phyloP scores from a whole-genome alignment of 2,113 vertebrate genomes.

The Zapus hudsonius region DNA sequence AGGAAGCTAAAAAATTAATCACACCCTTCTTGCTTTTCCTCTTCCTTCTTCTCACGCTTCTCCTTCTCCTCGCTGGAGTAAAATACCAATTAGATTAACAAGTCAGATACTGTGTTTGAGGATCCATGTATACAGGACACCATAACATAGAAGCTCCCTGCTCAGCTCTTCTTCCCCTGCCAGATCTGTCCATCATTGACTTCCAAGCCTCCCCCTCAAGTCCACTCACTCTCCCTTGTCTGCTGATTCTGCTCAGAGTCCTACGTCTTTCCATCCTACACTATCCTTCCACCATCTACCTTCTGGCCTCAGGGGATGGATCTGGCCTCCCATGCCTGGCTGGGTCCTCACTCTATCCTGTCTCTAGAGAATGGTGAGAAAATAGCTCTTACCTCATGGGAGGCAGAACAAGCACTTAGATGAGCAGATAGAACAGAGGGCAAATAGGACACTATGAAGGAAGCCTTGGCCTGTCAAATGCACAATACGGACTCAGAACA shows the following conservation, averaged over 20 bases:
- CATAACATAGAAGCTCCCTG: accelerated
- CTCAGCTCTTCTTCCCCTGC: background rate
- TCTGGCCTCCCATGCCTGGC: background rate
- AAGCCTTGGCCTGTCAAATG: background rate
- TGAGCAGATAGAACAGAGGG: background rate
- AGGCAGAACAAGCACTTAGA: no score
- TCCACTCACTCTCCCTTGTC: background rate
- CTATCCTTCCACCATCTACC: background rate
- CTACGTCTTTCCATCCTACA: background rate
- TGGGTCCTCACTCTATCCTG: background rate
- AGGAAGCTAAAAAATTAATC: no score
- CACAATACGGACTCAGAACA: background rate
- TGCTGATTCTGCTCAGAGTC: background rate
- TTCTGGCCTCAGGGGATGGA: background rate
- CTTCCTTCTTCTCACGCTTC: background rate
- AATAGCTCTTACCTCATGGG: background rate
- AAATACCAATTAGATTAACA: background rate
- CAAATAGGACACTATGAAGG: background rate
- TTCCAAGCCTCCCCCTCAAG: background rate
- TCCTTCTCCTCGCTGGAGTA: background rate
- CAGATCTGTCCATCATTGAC: background rate
- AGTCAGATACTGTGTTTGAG: background rate
- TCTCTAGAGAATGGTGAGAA: background rate
- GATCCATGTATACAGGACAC: no score
- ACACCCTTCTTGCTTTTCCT: background rate